Base-by-base conservation (phyloP, 1,140 invertebrate genomes). In the Lysiphlebus fabarum region DNA sequence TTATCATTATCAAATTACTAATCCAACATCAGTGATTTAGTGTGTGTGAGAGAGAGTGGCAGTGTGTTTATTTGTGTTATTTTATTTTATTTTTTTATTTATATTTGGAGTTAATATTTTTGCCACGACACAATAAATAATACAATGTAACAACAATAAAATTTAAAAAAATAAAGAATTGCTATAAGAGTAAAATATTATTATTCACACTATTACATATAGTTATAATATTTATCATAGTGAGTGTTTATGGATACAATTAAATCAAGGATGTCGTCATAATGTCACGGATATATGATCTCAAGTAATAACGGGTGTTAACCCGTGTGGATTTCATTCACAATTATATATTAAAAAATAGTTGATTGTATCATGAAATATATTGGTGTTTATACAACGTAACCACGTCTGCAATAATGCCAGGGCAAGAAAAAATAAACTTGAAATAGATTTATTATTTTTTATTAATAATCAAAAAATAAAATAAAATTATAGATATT, bases 211-310 rank as follows among this genome's bases (percentile, higher is more conserved):
- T 26, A 4, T 26, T n/a, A n/a, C 17, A 26, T 4, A 26, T 26
- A 26, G 17, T 26, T 26, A n/a, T n/a, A n/a, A n/a, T n/a, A 26
- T 26, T 26, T 26, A 2, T 26, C 17, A 26, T 26, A 26, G 17
- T 26, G 17, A 26, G 4, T 26, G 17, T 26, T 26, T 26, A 43
- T 34, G 45, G 37, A 55, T 41, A 55, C 62, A 60, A 26, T 26
- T 66, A 64, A 66, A 67, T 66, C 58, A 61, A 68, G 67, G 61
- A 70, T 70, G 65, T 69, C 67, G 67, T 65, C 58, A 58, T 60
- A 59, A 64, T 64, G 62, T 61, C 62, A 63, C 59, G 59, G 38
- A 58, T 66, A 53, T 26, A 26, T 26, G 17, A 26, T 26, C 17
- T 26, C 17, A 26, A 17, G 56, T n/a, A 49, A 8, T 47, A 40